Percentiles rank a stretch among this genome's conserved stretches.
These are phyloP conservation scores for Atlantisia rogersi DNA, from an alignment of 2,113 vertebrate genomes.

Conservation along the genomic window DNA sequence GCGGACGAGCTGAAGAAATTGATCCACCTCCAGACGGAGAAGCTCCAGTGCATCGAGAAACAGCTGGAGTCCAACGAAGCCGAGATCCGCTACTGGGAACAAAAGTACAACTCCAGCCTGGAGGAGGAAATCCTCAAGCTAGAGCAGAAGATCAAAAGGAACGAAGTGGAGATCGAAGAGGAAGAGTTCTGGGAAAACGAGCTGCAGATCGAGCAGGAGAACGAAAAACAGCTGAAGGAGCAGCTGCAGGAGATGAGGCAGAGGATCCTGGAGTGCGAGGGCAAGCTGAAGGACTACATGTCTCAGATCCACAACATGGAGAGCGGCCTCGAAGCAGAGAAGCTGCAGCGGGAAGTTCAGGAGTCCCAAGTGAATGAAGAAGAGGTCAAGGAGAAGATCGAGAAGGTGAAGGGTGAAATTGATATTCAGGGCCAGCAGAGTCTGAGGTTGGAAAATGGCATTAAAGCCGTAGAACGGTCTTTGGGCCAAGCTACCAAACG, in stretches of 20 bases:
- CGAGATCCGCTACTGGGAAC: conserved; percentile 86
- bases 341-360: conserved; percentile 86
- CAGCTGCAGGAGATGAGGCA: conserved; percentile 89
- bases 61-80: conserved; percentile 86
- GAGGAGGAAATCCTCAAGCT: conserved; percentile 89
- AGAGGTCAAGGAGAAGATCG: conserved; percentile 87
- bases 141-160: conserved; percentile 91
- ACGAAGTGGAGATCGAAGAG: conserved; percentile 93
- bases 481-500: conserved; percentile 89
- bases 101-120: conserved; percentile 75
- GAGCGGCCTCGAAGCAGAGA: conserved; percentile 88
- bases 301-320: conserved; percentile 87
- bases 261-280: conserved; percentile 86
- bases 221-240: conserved; percentile 93
- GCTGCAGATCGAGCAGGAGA: conserved; percentile 95
- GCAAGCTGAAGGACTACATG: conserved; percentile 85
- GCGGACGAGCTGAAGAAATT: conserved; percentile 88
- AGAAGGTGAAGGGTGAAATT: conserved; percentile 87
- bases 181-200: conserved; percentile 98
- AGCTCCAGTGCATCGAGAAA: conserved; percentile 85
- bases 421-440: conserved; percentile 92
- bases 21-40: conserved; percentile 90
- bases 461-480: conserved; percentile 91
- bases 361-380: conserved; percentile 88
- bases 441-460: conserved; percentile 90